Base-by-base conservation (phyloP, 1,140 invertebrate species). In the Panulirus ornatus region DNA sequence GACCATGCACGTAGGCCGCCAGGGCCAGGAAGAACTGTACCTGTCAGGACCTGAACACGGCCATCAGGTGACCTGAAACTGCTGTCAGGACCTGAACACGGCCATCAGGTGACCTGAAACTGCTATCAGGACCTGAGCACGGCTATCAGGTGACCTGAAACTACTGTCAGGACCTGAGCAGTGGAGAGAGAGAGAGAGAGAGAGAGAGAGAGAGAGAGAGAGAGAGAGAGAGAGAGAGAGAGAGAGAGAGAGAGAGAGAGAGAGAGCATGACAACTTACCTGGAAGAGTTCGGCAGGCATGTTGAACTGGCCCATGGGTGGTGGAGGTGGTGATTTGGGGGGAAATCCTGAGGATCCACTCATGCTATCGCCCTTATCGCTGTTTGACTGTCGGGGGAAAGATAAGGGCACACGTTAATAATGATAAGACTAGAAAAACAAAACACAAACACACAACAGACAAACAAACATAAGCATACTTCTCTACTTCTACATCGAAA, bases 281-380 rank as follows among this genome's bases (percentile, higher is more conserved):
- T 92, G 91, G 89, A 92, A 92, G 54, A 92, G 84, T 51, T 92
- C 91, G 16, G 91, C 91, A 1, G 91, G 91, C 91, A 92, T 91
- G 89, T 92, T 92, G 91, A 92, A 92, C 81, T 90, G 91, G 58
- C 79, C 81, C 87, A 89, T 83, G 47, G 87, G 78, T 22, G 85
- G 75, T n/a, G n/a, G n/a, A n/a, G 58, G 58, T 44, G 79, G 79
- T 9, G 87, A 83, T 30, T 82, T 83, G 27, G 44, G 38, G 14
- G 87, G 79, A 54, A 89, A 83, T 42, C 66, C 87, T 42, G 81
- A 89, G 78, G 78, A 63, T 71, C 58, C 76, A 54, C 51, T 79
- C 36, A 83, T n/a, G 34, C 87, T 89, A 36, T 89, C 87, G 79
- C 79, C 87, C 70, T 89, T 89, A 51, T 89, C 87, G 47, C 79